phyloP scores from a whole-genome alignment of 1,140 invertebrate species.

The Meloidogyne floridensis region DNA sequence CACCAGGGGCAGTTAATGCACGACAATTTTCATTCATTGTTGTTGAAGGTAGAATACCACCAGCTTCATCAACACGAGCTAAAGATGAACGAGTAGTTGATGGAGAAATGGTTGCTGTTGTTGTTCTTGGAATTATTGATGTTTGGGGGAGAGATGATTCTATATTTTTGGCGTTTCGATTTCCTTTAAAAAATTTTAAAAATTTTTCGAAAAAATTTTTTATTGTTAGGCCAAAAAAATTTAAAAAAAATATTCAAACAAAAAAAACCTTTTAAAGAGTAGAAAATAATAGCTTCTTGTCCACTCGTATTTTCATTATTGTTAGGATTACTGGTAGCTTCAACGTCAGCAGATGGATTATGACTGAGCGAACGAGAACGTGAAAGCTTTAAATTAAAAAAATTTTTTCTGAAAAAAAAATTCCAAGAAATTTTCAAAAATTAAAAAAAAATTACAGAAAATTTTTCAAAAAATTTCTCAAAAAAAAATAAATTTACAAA shows the following conservation, averaged over 20 bases:
- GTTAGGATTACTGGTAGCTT: background rate
- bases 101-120: background rate
- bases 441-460: no score
- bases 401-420: background rate
- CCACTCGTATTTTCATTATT: background rate
- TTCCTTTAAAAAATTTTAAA: background rate
- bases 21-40: conserved; percentile 6
- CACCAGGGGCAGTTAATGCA: conserved; percentile 25
- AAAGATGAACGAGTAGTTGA: background rate
- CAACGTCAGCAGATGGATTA: background rate
- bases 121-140: background rate
- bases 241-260: no score
- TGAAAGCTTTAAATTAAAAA: conserved; percentile 1
- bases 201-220: no score
- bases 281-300: background rate
- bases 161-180: background rate
- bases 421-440: no score
- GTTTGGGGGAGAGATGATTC: background rate
- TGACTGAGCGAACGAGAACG: background rate
- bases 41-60: conserved; percentile 1
- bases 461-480: no score
- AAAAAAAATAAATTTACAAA: background rate
- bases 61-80: background rate
- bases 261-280: background rate
- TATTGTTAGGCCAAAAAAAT: no score